phyloP scores from a whole-genome alignment of 2,797 vertebrate species.

The Hirundo rustica region DNA sequence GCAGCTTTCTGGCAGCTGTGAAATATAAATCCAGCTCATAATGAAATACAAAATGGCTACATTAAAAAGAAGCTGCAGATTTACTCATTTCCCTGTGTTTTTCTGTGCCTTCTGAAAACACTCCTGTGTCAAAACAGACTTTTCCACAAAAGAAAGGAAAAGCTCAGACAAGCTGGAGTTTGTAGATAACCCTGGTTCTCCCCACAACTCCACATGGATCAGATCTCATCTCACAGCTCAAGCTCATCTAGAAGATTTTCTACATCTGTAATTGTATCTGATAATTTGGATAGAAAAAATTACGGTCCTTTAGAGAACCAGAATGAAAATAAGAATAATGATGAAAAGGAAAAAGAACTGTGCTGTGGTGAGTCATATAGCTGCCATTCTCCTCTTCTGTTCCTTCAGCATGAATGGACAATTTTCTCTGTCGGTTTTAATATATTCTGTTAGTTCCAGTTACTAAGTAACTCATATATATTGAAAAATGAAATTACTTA shows the following conservation, averaged over 20 bases:
- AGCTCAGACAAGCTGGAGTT: background rate
- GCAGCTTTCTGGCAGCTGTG: background rate
- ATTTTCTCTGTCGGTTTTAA: slow-evolving; percentile 1
- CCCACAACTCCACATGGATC: background rate
- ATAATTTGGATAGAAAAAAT: background rate
- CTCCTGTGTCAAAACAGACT: background rate
- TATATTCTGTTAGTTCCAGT: background rate
- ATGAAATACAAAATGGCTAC: background rate
- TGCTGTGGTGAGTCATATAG: background rate
- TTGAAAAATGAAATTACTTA: background rate
- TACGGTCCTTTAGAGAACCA: background rate
- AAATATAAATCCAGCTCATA: background rate
- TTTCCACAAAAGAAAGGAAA: background rate
- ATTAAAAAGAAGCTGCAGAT: background rate
- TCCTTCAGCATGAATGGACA: background rate
- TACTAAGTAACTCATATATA: background rate
- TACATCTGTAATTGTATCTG: background rate
- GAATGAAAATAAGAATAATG: slow-evolving; percentile 20
- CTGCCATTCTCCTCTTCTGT: background rate
- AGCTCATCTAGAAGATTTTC: background rate
- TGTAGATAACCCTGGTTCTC: background rate
- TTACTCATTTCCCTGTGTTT: background rate
- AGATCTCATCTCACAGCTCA: background rate
- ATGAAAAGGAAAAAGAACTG: background rate
- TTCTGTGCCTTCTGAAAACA: background rate